A percentile compares a stretch with the other conserved stretches of the same genome.
These are phyloP conservation scores for Grammomys surdaster DNA, from an alignment of 2,113 vertebrate species.

Conservation along the genomic window DNA sequence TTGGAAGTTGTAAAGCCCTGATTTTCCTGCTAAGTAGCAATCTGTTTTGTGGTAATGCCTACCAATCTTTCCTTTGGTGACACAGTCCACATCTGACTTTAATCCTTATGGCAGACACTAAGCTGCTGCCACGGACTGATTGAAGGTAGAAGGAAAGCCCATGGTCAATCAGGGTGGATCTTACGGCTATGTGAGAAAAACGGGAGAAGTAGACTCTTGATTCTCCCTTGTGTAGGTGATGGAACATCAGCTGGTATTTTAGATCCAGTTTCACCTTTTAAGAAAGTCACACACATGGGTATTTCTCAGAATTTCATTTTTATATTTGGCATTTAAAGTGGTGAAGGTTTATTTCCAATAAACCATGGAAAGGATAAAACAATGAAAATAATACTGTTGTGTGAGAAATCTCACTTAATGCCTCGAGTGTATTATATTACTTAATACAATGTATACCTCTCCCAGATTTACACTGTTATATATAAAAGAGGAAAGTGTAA, in stretches of 20 bases:
- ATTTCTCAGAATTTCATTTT: background rate
- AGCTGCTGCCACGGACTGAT: background rate
- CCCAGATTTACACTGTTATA: background rate
- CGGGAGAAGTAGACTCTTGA: background rate
- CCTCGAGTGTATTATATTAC: background rate
- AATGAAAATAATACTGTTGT: background rate
- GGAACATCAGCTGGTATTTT: background rate
- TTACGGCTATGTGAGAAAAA: background rate
- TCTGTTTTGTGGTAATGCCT: background rate
- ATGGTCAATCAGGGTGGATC: background rate
- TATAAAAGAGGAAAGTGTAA: conserved; percentile 2
- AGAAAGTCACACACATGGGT: background rate
- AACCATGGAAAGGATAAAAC: background rate
- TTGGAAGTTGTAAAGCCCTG: background rate
- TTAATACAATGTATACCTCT: background rate
- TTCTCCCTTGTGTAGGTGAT: background rate
- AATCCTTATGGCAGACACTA: background rate
- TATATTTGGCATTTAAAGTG: background rate
- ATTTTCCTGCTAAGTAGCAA: background rate
- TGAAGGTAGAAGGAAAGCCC: background rate
- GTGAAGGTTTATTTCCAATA: background rate
- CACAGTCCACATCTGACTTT: background rate
- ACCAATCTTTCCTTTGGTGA: background rate
- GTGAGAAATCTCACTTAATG: conserved; percentile 2
- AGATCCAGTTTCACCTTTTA: background rate